A percentile compares a stretch with the other conserved stretches of the same genome.
Conservation (phyloP, 2,113 vertebrate genomes). For the Ophiodon elongatus region DNA sequence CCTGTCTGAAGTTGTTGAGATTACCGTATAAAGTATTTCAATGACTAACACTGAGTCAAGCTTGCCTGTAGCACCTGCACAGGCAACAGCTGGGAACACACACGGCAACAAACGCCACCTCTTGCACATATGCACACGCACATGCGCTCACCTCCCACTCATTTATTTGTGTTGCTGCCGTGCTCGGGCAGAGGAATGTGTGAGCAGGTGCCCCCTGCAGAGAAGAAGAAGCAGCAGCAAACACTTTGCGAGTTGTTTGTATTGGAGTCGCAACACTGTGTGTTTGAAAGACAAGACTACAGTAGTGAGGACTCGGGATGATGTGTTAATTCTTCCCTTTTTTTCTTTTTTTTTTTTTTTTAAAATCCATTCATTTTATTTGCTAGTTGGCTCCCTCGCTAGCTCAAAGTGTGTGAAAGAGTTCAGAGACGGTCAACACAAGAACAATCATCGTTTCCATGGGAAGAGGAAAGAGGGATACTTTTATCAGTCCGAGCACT, state of each 20-base stretch:
- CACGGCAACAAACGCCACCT: conserved; percentile 43
- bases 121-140: conserved; percentile 4
- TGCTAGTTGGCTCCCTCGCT: not conserved
- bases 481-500: conserved; percentile 7
- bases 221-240: conserved; percentile 30
- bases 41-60: conserved; percentile 41
- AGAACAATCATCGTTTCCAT: conserved; percentile 8
- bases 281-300: conserved; percentile 1
- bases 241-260: conserved; percentile 25
- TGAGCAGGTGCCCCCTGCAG: conserved; percentile 64
- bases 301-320: conserved; percentile 13
- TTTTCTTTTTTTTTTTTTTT: not conserved
- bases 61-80: conserved; percentile 49
- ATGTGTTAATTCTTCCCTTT: not conserved
- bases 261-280: not conserved
- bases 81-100: conserved; percentile 73
- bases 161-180: conserved; percentile 66
- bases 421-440: not conserved
- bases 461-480: conserved; percentile 24
- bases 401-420: not conserved
- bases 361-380: not conserved
- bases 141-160: conserved; percentile 62
- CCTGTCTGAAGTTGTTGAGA: conserved; percentile 24
- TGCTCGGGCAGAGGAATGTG: conserved; percentile 67
- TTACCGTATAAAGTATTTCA: conserved; percentile 45